Evolutionary conservation across 2,113 vertebrate species (phyloP).

Genomic region (Hippocampus mohnikei): DNA sequence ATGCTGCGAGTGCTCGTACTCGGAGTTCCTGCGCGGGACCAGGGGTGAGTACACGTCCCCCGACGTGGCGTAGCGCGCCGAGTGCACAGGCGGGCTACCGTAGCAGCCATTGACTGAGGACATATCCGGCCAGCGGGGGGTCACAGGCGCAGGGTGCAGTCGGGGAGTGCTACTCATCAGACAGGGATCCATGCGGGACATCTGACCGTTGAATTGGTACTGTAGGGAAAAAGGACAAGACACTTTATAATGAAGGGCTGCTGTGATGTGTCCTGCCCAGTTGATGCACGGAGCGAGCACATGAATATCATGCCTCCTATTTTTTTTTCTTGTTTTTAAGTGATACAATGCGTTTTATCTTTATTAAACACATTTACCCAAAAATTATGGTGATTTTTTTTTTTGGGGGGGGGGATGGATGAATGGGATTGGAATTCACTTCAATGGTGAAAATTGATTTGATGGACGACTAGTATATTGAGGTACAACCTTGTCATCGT

Average conservation of each 20-base stretch:
- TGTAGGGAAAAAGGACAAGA: slow-evolving; percentile 51
- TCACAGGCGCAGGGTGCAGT: slow-evolving; percentile 86
- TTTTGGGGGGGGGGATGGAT: too few species aligned
- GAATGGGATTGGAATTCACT: too few species aligned
- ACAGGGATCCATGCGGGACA: slow-evolving; percentile 95
- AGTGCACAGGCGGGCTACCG: slow-evolving; percentile 88
- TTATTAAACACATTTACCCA: too few species aligned
- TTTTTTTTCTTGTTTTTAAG: too few species aligned
- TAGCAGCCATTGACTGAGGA: slow-evolving; percentile 89
- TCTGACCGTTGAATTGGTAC: slow-evolving; percentile 93
- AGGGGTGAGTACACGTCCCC: slow-evolving; percentile 92
- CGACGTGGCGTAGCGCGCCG: slow-evolving; percentile 84
- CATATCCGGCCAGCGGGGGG: slow-evolving; percentile 93
- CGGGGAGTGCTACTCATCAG: slow-evolving; percentile 89
- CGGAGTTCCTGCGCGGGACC: slow-evolving; percentile 89
- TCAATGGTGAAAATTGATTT: too few species aligned
- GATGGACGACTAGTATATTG: too few species aligned
- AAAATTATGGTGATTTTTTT: background rate
- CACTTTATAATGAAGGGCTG: background rate
- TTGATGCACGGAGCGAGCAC: too few species aligned
- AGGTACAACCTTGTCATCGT: too few species aligned
- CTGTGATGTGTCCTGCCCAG: background rate
- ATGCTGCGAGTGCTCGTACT: slow-evolving; percentile 98
- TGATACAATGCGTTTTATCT: too few species aligned
- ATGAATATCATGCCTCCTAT: too few species aligned